A percentile compares a stretch with the other conserved stretches of the same genome.
Evolutionary conservation across 2,888 invertebrate genomes (phyloP).

Genomic region (Ernsta delagoae): DNA sequence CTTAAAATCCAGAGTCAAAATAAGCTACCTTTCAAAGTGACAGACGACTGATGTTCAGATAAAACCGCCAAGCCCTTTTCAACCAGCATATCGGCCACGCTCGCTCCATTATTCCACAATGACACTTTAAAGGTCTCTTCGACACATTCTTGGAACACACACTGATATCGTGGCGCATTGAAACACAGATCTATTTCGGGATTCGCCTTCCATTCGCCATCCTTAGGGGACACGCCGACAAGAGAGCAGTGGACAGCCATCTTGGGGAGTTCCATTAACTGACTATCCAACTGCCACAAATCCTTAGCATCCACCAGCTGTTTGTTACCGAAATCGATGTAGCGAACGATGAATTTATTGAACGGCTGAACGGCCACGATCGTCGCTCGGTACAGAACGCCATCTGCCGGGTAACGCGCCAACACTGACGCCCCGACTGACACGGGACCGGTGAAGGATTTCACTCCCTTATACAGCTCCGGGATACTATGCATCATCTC

Average conservation of each 20-base stretch:
- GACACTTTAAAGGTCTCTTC: constrained; percentile 80
- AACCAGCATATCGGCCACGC: constrained; percentile 77
- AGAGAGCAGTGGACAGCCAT: constrained; percentile 90
- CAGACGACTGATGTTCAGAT: constrained; percentile 67
- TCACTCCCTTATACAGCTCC: constrained; percentile 85
- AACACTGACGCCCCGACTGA: constrained; percentile 87
- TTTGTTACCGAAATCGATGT: constrained; percentile 91
- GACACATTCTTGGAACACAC: constrained; percentile 78
- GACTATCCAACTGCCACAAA: constrained; percentile 88
- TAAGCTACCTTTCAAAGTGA: constrained; percentile 70
- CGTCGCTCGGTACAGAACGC: constrained; percentile 89
- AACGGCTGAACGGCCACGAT: constrained; percentile 84
- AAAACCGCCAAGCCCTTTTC: constrained; percentile 75
- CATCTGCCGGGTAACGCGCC: constrained; percentile 89
- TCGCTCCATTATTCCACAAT: constrained; percentile 72
- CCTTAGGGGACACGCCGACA: constrained; percentile 84
- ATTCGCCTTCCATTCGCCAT: constrained; percentile 84
- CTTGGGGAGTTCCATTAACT: constrained; percentile 87
- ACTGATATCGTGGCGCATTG: constrained; percentile 84
- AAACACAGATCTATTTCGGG: constrained; percentile 85
- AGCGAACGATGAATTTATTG: constrained; percentile 87
- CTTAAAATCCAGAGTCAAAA: background rate
- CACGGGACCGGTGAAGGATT: constrained; percentile 66
- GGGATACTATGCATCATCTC: constrained; percentile 90
- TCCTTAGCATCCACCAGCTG: constrained; percentile 85